Base-by-base conservation (phyloP, 2,113 vertebrate genomes). In the Saiga tatarica region DNA sequence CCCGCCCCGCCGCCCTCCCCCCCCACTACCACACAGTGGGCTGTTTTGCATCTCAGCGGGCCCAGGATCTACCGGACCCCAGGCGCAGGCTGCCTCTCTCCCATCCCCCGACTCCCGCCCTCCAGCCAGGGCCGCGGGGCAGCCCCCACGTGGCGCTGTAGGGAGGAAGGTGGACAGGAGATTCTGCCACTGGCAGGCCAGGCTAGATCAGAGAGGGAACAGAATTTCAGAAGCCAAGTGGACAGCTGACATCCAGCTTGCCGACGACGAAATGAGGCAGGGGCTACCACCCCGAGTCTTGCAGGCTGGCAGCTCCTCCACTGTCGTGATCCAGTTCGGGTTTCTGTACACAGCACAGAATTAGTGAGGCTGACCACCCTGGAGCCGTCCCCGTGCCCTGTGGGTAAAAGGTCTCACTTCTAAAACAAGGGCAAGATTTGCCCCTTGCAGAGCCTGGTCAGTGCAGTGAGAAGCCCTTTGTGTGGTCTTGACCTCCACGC, bases 401-500 rank as follows among this genome's bases (percentile, higher is more conserved):
- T 26, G 60, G 15, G 52, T 71, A 0, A 0, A 4, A 1, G 23
- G 26, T 2, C 21, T 62, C 2, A 16, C 50, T 78, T 30, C 21
- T 5, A 36, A 23, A 30, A 15, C 7, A 10, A 19, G 9, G 8
- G 45, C 42, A 1, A 15, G 16, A 11, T 53, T 50, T 6, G 8
- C 16, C 11, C 19, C 9, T 33, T 33, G 10, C 26, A 1, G 9
- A 25, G 39, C 23, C 21, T 7, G 47, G 25, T 52, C 76, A 5
- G 11, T 9, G 52, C 52, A 39, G n/a, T 15, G 50, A n/a, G 53
- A 25, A 59, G 23, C 23, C 26, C 42, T 55, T n/a, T 5, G 15
- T 1, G 26, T 14, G 85, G n/a, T n/a, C 10, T 21, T 16, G 59
- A 50, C 39, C 74, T 33, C 83, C 83, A 36, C 47, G 0, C 0